Evolutionary conservation across 2,888 invertebrate genomes (phyloP).

Genomic region (Ethmia dodecea): DNA sequence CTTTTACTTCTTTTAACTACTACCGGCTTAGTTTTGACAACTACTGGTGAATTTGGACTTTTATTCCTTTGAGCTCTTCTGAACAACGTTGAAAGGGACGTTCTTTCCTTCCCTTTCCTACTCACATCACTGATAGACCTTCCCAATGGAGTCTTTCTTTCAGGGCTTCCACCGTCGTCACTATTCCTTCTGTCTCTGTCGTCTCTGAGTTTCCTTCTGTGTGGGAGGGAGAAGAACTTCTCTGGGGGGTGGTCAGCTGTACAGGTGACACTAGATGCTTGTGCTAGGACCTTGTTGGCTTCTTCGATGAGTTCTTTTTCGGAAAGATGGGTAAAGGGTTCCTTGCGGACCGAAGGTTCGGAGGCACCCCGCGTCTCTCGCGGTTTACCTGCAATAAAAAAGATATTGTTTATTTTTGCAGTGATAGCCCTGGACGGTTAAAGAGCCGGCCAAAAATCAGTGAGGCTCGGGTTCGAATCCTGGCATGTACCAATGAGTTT

Average conservation of each 20-base stretch:
- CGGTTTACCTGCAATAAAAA: conserved; percentile 62
- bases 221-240: conserved; percentile 83
- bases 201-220: conserved; percentile 75
- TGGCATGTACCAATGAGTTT: no score
- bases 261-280: conserved; percentile 85
- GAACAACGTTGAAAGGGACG: conserved; percentile 82
- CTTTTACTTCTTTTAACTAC: conserved; percentile 79
- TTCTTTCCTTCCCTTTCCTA: conserved; percentile 67
- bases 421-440: no score
- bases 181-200: conserved; percentile 67
- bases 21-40: conserved; percentile 58
- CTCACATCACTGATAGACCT: conserved; percentile 79
- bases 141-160: conserved; percentile 56
- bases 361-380: conserved; percentile 58
- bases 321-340: conserved; percentile 82
- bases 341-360: conserved; percentile 54
- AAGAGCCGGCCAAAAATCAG: no score
- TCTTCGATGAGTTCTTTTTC: conserved; percentile 86
- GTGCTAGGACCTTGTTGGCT: conserved; percentile 85
- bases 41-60: conserved; percentile 70
- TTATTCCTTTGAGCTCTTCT: conserved; percentile 77
- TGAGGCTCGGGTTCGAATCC: no score
- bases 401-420: background rate
- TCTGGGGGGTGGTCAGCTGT: conserved; percentile 78
- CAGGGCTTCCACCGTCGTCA: conserved; percentile 66